A percentile compares a stretch with the other conserved stretches of the same genome.
phyloP scores from a whole-genome alignment of 2,113 vertebrate species.

The Onychostoma macrolepis region DNA sequence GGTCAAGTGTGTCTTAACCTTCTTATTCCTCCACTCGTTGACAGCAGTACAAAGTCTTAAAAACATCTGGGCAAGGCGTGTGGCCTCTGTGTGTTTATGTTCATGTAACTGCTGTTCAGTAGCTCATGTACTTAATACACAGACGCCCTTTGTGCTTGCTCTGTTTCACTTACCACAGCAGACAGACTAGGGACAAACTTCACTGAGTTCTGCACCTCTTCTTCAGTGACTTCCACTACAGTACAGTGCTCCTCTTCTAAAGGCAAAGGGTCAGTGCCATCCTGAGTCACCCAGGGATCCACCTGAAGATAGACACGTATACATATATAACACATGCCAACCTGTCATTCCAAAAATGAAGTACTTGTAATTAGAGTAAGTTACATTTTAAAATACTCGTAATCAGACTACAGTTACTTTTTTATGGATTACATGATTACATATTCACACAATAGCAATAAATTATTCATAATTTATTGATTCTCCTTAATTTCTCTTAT shows the following conservation, averaged over 20 bases:
- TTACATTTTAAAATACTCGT: too few species aligned
- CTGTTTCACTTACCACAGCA: constrained; percentile 82
- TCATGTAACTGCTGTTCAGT: neutral
- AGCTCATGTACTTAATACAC: neutral
- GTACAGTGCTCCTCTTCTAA: constrained; percentile 95
- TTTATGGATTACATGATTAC: too few species aligned
- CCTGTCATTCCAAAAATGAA: neutral
- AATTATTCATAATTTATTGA: too few species aligned
- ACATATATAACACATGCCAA: constrained; percentile 14
- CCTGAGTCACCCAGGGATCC: constrained; percentile 89
- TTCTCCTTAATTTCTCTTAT: too few species aligned
- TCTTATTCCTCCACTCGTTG: neutral
- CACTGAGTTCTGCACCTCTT: constrained; percentile 96
- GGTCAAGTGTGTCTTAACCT: neutral
- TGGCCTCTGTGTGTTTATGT: neutral
- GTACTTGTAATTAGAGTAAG: too few species aligned
- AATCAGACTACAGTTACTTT: too few species aligned
- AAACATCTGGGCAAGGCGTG: neutral
- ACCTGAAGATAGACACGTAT: constrained; percentile 69
- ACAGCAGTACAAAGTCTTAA: neutral
- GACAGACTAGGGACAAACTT: constrained; percentile 94
- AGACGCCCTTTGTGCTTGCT: neutral
- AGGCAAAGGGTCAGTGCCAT: constrained; percentile 82
- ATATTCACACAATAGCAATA: too few species aligned
- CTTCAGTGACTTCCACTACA: constrained; percentile 93